phyloP scores from a whole-genome alignment of 2,888 invertebrate species.

The Conus canariensis region DNA sequence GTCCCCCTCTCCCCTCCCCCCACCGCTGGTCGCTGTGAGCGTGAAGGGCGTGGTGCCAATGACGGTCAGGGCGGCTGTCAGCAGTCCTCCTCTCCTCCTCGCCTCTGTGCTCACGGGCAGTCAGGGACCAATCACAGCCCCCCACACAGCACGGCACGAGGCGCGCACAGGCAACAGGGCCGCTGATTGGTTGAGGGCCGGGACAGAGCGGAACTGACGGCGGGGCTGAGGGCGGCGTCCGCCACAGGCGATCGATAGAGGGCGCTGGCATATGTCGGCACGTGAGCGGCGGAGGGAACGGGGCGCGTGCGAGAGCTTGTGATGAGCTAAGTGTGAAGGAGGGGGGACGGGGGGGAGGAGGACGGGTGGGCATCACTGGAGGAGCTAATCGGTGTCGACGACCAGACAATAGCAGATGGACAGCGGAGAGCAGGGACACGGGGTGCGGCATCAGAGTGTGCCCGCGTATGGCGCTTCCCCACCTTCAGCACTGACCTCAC shows the following conservation, averaged over 20 bases:
- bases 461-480: not conserved
- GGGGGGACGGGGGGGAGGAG: constrained; percentile 1
- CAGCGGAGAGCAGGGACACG: not conserved
- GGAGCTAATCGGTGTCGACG: constrained; percentile 35
- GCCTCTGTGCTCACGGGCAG: no score
- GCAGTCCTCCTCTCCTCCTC: no score
- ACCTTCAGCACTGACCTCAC: not conserved
- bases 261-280: not conserved
- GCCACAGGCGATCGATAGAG: not conserved
- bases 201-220: not conserved
- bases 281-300: not conserved
- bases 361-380: constrained; percentile 24
- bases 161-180: not conserved
- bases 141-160: not conserved
- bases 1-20: not conserved
- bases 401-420: not conserved
- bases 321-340: constrained; percentile 22
- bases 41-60: not conserved
- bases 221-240: constrained; percentile 16
- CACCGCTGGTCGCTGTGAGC: not conserved
- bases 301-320: not conserved
- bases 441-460: not conserved
- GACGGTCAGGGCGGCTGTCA: not conserved
- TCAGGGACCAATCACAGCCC: constrained; percentile 1
- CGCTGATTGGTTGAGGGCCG: not conserved